Evolutionary conservation across 35 echinoderm and acorn worm species (phyloP).

Genomic region (Apostichopus californicus): DNA sequence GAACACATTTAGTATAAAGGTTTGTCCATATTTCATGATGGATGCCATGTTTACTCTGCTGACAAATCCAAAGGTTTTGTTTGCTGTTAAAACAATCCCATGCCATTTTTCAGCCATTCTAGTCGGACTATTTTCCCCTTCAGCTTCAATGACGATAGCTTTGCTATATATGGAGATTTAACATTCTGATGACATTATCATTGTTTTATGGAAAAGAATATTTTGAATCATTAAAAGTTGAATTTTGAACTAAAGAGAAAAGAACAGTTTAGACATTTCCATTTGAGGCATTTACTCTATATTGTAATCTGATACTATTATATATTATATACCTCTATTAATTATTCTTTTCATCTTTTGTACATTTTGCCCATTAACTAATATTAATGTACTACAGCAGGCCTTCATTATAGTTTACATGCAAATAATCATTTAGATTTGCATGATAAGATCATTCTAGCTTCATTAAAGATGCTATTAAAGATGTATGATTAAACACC

Average conservation of each 20-base stretch:
- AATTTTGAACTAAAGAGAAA: no score
- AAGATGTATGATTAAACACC: not conserved
- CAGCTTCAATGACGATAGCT: not conserved
- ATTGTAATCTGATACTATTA: no score
- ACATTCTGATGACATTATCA: not conserved
- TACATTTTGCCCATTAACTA: not conserved
- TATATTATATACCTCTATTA: no score
- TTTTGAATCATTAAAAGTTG: no score
- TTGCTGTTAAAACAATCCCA: not conserved
- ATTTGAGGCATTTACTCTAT: no score
- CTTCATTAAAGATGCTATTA: not conserved
- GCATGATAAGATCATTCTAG: not conserved
- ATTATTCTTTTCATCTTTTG: not conserved
- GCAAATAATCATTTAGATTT: not conserved
- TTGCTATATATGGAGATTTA: not conserved
- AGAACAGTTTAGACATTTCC: no score
- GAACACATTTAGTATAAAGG: not conserved
- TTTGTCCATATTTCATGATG: not conserved
- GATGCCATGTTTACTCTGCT: not conserved
- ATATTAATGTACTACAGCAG: not conserved
- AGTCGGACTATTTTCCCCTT: not conserved
- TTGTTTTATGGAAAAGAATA: not conserved
- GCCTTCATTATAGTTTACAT: not conserved
- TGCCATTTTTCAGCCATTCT: not conserved
- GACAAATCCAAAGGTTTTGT: not conserved